phyloP scores from a whole-genome alignment of 2,888 invertebrate genomes.

The Eupeodes luniger region DNA sequence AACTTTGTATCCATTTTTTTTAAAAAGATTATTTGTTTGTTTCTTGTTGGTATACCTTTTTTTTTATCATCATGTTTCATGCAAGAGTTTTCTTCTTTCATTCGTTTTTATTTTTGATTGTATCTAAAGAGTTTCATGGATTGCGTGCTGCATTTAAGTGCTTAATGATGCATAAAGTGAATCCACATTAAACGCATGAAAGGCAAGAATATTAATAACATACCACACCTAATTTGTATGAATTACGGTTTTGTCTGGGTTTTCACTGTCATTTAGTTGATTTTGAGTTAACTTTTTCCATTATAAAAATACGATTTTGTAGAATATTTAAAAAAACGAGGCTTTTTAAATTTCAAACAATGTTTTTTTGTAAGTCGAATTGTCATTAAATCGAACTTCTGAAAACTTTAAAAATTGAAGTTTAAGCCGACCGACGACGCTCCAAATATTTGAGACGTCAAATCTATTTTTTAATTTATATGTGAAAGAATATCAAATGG shows the following conservation, averaged over 20 bases:
- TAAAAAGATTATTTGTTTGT: neutral
- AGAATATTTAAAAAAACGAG: too few species aligned
- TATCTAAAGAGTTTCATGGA: conserved; percentile 10
- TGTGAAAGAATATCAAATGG: too few species aligned
- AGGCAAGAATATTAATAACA: conserved; percentile 22
- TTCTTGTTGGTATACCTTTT: neutral
- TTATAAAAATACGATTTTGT: too few species aligned
- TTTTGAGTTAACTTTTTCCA: too few species aligned
- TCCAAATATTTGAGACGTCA: too few species aligned
- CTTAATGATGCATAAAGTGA: conserved; percentile 46
- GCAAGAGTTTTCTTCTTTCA: neutral
- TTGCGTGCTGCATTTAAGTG: conserved; percentile 45
- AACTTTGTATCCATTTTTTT: conserved; percentile 11
- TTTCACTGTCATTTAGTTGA: neutral
- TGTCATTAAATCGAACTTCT: too few species aligned
- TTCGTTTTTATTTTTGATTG: neutral
- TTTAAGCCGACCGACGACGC: too few species aligned
- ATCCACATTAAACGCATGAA: conserved; percentile 5
- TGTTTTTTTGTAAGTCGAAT: too few species aligned
- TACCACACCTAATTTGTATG: conserved; percentile 63
- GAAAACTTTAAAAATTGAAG: too few species aligned
- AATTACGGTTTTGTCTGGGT: conserved; percentile 4
- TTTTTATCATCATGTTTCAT: neutral
- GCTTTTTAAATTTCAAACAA: too few species aligned
- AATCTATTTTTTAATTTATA: too few species aligned